These are phyloP conservation scores for Trypoxylon attenuatum DNA, from an alignment of 2,888 invertebrate species.

Conservation along the genomic window DNA sequence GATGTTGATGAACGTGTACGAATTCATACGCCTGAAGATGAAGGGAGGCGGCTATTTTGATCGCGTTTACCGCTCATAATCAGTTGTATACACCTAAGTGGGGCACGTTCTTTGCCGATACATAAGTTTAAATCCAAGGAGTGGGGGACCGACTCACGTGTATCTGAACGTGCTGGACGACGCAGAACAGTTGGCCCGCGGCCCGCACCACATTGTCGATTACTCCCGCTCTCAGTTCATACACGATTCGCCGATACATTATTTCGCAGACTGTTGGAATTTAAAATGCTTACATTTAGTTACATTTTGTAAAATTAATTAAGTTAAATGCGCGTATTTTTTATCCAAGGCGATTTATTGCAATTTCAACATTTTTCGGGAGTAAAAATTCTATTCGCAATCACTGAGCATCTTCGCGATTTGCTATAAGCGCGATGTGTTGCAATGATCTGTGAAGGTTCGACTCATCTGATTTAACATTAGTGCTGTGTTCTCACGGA, in stretches of 20 bases:
- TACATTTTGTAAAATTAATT: too few relatives aligned
- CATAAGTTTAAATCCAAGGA: conserved; percentile 26
- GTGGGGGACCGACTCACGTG: conserved; percentile 49
- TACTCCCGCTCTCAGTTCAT: neutral
- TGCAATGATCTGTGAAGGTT: conserved; percentile 22
- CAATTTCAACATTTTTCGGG: too few relatives aligned
- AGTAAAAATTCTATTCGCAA: too few relatives aligned
- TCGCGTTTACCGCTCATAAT: conserved; percentile 41
- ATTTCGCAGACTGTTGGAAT: too few relatives aligned
- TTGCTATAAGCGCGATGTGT: conserved; percentile 12
- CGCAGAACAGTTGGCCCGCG: conserved; percentile 35
- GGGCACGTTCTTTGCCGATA: conserved; percentile 37
- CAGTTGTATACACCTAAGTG: conserved; percentile 23
- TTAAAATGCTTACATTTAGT: too few relatives aligned
- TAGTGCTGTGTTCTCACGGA: conserved; percentile 28
- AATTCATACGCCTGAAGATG: too few relatives aligned
- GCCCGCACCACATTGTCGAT: too few relatives aligned
- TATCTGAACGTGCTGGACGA: conserved; percentile 49
- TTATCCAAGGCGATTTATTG: too few relatives aligned
- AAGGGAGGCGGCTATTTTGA: conserved; percentile 40
- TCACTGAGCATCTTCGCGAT: too few relatives aligned
- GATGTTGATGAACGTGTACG: too few relatives aligned
- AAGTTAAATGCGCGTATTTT: too few relatives aligned
- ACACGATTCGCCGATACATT: neutral
- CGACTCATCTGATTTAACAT: conserved; percentile 23